phyloP scores from a whole-genome alignment of 2,888 invertebrate genomes.

The Rhogogaster chlorosoma region DNA sequence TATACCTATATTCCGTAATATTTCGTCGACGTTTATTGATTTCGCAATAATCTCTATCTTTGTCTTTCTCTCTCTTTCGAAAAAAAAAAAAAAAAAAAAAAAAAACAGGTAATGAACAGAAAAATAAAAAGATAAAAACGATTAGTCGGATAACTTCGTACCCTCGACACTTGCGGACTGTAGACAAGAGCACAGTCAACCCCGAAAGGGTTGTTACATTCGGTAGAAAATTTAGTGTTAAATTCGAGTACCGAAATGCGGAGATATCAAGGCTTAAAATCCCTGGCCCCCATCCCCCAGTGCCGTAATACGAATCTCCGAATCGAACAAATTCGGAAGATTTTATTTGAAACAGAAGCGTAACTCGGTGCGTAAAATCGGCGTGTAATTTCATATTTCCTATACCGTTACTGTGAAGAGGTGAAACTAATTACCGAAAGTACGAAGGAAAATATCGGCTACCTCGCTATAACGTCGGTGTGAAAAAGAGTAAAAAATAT shows the following conservation, averaged over 20 bases:
- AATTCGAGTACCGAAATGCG: neutral
- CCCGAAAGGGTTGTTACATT: conserved; percentile 10
- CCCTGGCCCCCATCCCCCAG: neutral
- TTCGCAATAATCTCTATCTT: neutral
- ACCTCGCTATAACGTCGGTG: too few relatives aligned
- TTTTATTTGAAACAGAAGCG: neutral
- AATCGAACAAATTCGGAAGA: neutral
- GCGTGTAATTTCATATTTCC: neutral
- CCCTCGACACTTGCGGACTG: conserved; percentile 11
- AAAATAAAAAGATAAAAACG: neutral
- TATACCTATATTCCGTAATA: neutral
- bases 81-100: neutral
- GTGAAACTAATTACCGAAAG: conserved; percentile 11
- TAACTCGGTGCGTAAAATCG: neutral
- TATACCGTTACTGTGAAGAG: neutral
- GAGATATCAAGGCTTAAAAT: neutral
- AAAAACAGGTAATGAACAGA: too few relatives aligned
- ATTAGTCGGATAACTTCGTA: neutral
- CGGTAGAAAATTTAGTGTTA: neutral
- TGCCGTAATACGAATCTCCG: neutral
- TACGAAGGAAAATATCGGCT: neutral
- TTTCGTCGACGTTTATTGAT: neutral
- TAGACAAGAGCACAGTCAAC: neutral
- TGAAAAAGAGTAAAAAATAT: neutral
- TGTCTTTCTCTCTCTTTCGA: too few relatives aligned